Base-by-base conservation (phyloP, 2,797 vertebrate species). In the Rallus crepitans region DNA sequence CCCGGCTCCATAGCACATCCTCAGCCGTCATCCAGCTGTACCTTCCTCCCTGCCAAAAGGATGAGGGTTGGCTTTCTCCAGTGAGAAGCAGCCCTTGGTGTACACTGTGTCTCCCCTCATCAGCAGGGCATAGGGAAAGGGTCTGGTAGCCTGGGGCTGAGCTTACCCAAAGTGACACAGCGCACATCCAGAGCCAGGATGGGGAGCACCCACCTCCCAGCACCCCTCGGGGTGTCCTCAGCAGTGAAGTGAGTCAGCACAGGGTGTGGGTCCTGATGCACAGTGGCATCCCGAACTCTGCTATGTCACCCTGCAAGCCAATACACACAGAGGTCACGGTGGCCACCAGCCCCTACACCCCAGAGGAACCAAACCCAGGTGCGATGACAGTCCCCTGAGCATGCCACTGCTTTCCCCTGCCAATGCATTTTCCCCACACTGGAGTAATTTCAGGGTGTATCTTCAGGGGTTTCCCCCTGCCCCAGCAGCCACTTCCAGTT, bases 1-100 rank as follows among this genome's bases (percentile, higher is more conserved):
- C 98, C 97, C 18, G 97, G 96, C 98, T 99, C 98, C 99, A 99
- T 99, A 97, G 97, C 97, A 97, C 96, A 93, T 88, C 96, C 95
- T 95, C 89, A 90, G 81, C 83, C 35, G 83, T 95, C 73, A 59
- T 76, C 85, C 95, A 93, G 91, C 95, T 4, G 48, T 57, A 80
- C 94, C 64, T 92, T 89, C 5, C 8, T 61, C 55, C 61, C 80
- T 91, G 71, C 28, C 11, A 4, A 70, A 42, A 87, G 42, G 77
- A 79, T 0, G 2, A 35, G 12, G 0, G 1, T 65, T 13, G 9
- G 19, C 33, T 82, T 90, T 92, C 92, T 71, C 63, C 87, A 85
- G 30, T 0, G 0, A 64, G 53, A 71, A 83, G 83, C 30, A 60
- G 73, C 93, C 37, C 86, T 59, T 12, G 28, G 56, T 28, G 17